Evolutionary conservation across 2,113 vertebrate genomes (phyloP).

Genomic region (Oreocharis arfaki): DNA sequence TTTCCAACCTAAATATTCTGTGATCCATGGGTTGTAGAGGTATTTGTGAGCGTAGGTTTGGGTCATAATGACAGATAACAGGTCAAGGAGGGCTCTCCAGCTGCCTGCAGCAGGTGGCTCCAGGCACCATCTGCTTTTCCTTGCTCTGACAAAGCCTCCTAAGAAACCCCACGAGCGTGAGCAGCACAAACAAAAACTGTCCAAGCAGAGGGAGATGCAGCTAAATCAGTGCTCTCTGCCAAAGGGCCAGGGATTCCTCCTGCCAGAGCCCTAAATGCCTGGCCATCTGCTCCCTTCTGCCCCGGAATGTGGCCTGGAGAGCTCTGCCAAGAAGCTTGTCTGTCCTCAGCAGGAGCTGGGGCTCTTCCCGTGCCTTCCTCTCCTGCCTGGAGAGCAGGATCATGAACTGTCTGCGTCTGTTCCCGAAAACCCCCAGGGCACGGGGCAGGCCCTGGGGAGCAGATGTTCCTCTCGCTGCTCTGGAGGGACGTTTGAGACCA

Average conservation of each 20-base stretch:
- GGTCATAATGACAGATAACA: too few species aligned
- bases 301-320: neutral
- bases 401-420: neutral
- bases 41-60: neutral
- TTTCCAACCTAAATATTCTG: neutral
- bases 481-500: neutral
- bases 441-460: accelerated
- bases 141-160: neutral
- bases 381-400: neutral
- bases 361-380: neutral
- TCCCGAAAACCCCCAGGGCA: neutral
- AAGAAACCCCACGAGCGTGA: neutral
- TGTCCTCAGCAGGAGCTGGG: neutral
- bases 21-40: accelerated
- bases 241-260: neutral
- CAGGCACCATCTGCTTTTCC: neutral
- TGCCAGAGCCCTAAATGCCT: neutral
- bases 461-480: neutral
- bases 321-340: neutral
- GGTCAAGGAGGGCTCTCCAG: neutral
- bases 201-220: neutral
- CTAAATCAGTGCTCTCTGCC: neutral
- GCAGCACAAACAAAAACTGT: neutral
- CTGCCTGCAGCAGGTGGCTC: neutral
- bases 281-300: neutral